Evolutionary conservation across 2,797 vertebrate species (phyloP).

Genomic region (Pseudochirops cupreus): DNA sequence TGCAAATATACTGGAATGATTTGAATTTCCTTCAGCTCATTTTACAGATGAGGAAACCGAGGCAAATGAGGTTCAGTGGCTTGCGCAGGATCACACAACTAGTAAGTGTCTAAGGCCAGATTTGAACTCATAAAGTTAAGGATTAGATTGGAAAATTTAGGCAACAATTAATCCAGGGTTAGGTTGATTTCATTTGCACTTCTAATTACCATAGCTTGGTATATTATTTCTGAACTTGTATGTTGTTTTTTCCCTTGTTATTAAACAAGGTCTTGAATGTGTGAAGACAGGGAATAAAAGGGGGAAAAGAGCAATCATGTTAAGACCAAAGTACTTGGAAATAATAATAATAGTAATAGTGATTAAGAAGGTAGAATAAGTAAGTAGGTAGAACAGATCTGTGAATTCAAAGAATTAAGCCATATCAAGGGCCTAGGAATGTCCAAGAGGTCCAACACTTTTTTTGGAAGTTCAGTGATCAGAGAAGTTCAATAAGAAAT

Average conservation of each 20-base stretch:
- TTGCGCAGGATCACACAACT: neutral
- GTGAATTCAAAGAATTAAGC: neutral
- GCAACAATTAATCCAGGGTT: neutral
- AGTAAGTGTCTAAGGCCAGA: neutral
- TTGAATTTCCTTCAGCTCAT: neutral
- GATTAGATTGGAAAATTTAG: neutral
- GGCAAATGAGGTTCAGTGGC: neutral
- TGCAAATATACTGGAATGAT: neutral
- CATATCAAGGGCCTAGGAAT: neutral
- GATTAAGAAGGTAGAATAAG: neutral
- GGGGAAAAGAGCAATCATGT: neutral
- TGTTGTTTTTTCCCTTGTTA: neutral
- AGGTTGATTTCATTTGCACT: neutral
- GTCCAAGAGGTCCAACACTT: neutral
- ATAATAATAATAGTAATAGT: neutral
- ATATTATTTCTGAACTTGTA: neutral
- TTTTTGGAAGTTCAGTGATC: neutral
- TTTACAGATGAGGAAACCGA: neutral
- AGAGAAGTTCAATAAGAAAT: neutral
- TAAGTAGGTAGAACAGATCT: neutral
- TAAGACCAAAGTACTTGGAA: neutral
- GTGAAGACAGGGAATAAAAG: neutral
- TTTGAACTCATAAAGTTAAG: neutral
- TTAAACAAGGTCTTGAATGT: neutral
- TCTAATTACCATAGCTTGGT: neutral